A percentile compares a stretch with the other conserved stretches of the same genome.
These are phyloP conservation scores for Pachyseris speciosa DNA, from an alignment of 64 coral and sea anemone genomes.

Conservation along the genomic window DNA sequence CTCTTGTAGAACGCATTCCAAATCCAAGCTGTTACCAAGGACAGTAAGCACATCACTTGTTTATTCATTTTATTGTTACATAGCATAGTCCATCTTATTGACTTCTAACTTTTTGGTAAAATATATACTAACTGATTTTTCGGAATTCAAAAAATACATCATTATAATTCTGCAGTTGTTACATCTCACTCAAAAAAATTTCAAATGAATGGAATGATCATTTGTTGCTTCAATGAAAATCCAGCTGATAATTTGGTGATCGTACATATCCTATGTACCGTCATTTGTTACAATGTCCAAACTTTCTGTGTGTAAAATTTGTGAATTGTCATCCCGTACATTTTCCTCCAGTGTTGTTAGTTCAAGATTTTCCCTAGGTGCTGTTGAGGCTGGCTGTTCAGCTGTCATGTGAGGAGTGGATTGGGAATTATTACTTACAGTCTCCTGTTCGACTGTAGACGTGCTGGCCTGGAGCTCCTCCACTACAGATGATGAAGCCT, in stretches of 20 bases:
- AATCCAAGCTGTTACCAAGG: neutral
- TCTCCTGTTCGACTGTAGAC: neutral
- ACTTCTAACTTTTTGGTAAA: conserved; percentile 13
- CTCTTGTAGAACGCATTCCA: neutral
- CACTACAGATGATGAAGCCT: neutral
- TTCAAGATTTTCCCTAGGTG: conserved; percentile 31
- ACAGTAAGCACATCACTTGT: neutral
- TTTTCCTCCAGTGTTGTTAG: neutral
- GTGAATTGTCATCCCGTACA: neutral
- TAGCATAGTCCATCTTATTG: conserved; percentile 12
- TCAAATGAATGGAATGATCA: neutral
- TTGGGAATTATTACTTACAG: conserved; percentile 2
- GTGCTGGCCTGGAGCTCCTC: neutral
- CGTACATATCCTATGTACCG: neutral
- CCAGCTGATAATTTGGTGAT: no score
- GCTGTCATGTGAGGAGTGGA: neutral
- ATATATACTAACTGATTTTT: neutral
- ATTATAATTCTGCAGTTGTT: neutral
- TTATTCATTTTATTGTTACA: conserved; percentile 24
- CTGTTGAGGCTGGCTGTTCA: conserved; percentile 34
- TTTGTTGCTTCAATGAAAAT: neutral
- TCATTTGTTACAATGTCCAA: neutral
- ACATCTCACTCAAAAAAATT: neutral
- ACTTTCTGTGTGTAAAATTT: neutral
- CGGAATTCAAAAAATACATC: conserved; percentile 25